Conservation (phyloP, 2,113 vertebrate species). For the Grantiella picta region DNA sequence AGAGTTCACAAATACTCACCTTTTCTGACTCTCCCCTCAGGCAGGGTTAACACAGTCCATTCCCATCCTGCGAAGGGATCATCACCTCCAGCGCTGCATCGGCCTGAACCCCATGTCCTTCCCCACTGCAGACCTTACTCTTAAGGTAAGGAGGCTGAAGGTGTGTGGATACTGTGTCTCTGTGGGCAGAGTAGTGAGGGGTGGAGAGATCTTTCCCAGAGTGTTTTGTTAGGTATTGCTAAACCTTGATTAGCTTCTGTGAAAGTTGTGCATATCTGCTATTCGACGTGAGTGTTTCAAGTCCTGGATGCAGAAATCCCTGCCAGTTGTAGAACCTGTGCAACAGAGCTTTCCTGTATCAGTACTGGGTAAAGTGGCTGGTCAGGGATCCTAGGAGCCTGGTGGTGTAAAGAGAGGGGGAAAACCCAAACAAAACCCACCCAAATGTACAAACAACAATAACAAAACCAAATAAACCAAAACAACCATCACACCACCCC, state of each 20-base stretch:
- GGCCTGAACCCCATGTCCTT: constrained; percentile 92
- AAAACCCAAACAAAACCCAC: neutral
- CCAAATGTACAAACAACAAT: neutral
- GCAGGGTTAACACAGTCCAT: constrained; percentile 87
- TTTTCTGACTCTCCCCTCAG: constrained; percentile 45
- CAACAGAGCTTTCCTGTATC: neutral
- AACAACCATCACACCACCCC: neutral
- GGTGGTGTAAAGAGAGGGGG: neutral
- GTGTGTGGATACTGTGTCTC: neutral
- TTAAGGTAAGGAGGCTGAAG: constrained; percentile 83
- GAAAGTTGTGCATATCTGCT: neutral
- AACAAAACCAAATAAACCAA: neutral
- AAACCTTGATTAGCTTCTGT: neutral
- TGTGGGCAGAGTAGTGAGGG: neutral
- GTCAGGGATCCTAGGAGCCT: neutral
- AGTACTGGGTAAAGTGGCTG: neutral
- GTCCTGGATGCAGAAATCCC: neutral
- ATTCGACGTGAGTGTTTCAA: rapidly evolving
- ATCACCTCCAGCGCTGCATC: constrained; percentile 91
- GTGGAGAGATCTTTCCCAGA: neutral
- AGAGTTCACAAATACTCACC: neutral
- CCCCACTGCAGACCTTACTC: constrained; percentile 91
- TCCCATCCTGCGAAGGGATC: constrained; percentile 91
- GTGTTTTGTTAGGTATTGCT: neutral
- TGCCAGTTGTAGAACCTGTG: neutral